Conservation (phyloP, 1,140 invertebrate species). For the Ceratina australensis region DNA sequence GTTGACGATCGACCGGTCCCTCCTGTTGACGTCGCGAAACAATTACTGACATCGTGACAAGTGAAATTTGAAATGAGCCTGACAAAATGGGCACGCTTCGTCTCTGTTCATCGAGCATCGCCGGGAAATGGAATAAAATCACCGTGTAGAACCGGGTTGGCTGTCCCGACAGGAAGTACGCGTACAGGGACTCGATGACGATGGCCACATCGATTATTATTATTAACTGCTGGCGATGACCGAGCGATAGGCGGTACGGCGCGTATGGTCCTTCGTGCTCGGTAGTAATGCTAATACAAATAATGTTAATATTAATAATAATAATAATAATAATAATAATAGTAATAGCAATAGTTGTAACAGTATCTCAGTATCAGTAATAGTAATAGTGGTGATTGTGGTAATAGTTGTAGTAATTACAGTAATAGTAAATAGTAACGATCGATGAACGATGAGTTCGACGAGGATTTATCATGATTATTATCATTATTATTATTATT, state of each 20-base stretch:
- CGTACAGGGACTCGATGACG: constrained; percentile 66
- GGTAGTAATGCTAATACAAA: constrained; percentile 68
- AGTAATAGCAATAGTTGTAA: not conserved
- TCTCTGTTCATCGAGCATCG: too few species aligned
- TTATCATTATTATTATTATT: constrained; percentile 42
- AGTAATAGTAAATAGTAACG: constrained; percentile 6
- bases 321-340: not conserved
- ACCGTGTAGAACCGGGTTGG: too few species aligned
- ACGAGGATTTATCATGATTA: constrained; percentile 26
- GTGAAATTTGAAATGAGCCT: too few species aligned
- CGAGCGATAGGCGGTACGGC: constrained; percentile 73
- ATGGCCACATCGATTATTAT: too few species aligned
- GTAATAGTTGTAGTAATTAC: not conserved
- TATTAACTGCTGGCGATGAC: constrained; percentile 70
- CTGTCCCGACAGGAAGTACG: constrained; percentile 47
- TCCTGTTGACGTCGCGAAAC: too few species aligned
- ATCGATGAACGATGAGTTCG: constrained; percentile 10
- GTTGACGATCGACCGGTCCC: too few species aligned
- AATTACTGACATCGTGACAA: too few species aligned
- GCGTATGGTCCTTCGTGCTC: constrained; percentile 71
- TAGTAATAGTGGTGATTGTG: not conserved
- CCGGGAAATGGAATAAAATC: too few species aligned
- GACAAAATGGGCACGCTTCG: too few species aligned
- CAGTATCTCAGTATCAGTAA: not conserved
- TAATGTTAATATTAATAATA: not conserved